Base-by-base conservation (phyloP, 2,113 vertebrate genomes). In the Pygoscelis antarcticus region DNA sequence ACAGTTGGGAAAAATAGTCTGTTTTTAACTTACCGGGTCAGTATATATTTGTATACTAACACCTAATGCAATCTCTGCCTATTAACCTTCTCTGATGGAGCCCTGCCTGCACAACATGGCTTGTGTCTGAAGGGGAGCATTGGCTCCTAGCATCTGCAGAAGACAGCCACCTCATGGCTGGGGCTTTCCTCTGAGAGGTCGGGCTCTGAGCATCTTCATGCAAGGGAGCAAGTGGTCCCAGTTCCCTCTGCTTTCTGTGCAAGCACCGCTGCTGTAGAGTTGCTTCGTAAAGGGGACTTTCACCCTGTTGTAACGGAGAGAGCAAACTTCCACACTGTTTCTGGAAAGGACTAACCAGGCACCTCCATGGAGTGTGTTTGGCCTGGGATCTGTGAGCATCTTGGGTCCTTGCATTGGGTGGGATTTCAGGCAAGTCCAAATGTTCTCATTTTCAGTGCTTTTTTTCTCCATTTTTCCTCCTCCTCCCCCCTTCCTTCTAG, bases 381-480 rank as follows among this genome's bases (percentile, higher is more conserved):
- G 9, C 10, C 7, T 66, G 40, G 10, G 7, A 3, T 66, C 32
- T 6, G 13, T 44, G 27, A 55, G 46, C 27, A 23, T 34, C 26
- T 27, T 55, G 17, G 17, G 16, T 25, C 38, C 38, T 87, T 78
- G 22, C 26, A 51, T 7, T n/a, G 46, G 8, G 3, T 79, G 10
- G 8, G 30, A 57, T 69, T 90, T 80, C 34, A 74, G 54, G 16
- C 40, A 65, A 58, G 30, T 69, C 29, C 20, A 51, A 58, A 68
- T 60, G 19, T 58, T 95, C 21, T 57, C 3, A n/a, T 81, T 87
- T 87, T 42, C 42, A 20, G 32, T 72, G 32, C 9, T 42, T 64
- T 62, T 47, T 44, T 3, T 0, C 1, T 10, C 4, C 17, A 0
- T 42, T 64, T 40, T 51, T 26, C 9, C 5, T 36, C 7, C 6